Base-by-base conservation (phyloP, 2,113 vertebrate genomes). In the Cyanistes caeruleus region DNA sequence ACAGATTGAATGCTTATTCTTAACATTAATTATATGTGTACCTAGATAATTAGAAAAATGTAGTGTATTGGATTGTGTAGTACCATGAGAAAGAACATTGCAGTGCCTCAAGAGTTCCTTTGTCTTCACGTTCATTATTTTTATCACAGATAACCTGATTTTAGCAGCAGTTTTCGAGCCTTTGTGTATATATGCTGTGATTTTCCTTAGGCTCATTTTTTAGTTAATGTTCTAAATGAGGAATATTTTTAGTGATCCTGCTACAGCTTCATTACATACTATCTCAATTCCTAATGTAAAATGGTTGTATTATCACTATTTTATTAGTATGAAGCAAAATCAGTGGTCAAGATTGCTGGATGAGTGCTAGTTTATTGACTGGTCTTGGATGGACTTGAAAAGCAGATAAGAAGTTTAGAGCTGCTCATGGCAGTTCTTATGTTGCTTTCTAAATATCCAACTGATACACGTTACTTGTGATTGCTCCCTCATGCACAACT, bases 251-350 rank as follows among this genome's bases (percentile, higher is more conserved):
- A 24, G 3, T 33, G 51, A 33, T 76, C 12, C 35, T 84, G 21
- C 41, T 93, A 46, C 23, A 51, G 8, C 39, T 37, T 69, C 2
- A 0, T 43, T 76, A 52, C 22, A 13, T 58, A 30, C 0, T 0
- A 35, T 79, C 31, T 72, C 24, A 72, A 35, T 72, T 84, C 30
- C 62, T 73, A 33, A 37, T 73, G n/a, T 48, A 10, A 84, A 93
- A 84, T 46, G 5, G 1, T 33, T 64, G 6, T 21, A 14, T 33
- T 77, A 24, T 41, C 46, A 30, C 44, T 52, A 19, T 55, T 80
- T 75, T 37, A 41, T 63, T 79, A 76, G 10, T 37, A n/a, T 28
- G 52, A 88, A 20, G 25, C 39, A 84, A 85, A 93, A 74, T 58
- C 52, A 55, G 9, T 43, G 27, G 56, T 52, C 33, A 67, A 28